A percentile compares a stretch with the other conserved stretches of the same genome.
phyloP scores from a whole-genome alignment of 2,888 invertebrate species.

The Mechanitis messenoides region DNA sequence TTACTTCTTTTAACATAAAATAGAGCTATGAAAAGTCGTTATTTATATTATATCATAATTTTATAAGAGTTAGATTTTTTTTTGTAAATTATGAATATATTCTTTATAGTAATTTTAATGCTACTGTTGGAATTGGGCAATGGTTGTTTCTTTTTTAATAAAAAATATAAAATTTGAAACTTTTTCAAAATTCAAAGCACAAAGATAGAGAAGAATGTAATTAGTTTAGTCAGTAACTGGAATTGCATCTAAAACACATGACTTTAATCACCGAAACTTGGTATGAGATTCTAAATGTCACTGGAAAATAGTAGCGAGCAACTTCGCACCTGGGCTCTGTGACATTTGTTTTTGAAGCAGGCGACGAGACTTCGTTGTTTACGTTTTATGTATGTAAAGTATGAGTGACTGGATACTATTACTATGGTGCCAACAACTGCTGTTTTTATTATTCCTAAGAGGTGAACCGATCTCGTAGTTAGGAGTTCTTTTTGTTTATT shows the following conservation, averaged over 20 bases:
- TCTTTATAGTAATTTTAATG: too few relatives aligned
- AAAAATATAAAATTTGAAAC: conserved; percentile 1
- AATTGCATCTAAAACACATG: background rate
- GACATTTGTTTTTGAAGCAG: conserved; percentile 11
- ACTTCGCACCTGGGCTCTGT: conserved; percentile 15
- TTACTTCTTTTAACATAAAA: background rate
- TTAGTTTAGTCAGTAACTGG: conserved; percentile 9
- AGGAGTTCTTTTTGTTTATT: too few relatives aligned
- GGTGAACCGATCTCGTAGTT: too few relatives aligned
- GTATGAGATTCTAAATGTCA: conserved; percentile 17
- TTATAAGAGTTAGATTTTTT: too few relatives aligned
- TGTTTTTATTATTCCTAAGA: too few relatives aligned
- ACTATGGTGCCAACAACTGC: background rate
- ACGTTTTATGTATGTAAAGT: conserved; percentile 5
- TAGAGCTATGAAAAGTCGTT: too few relatives aligned
- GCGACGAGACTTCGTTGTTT: conserved; percentile 9
- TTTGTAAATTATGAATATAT: too few relatives aligned
- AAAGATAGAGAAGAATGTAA: conserved; percentile 2
- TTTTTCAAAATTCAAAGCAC: background rate
- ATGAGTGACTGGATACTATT: background rate
- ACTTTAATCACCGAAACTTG: conserved; percentile 22
- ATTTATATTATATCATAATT: too few relatives aligned
- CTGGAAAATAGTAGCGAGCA: conserved; percentile 18
- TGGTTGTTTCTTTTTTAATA: background rate
- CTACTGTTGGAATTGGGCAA: too few relatives aligned